Evolutionary conservation across 2,888 invertebrate species (phyloP).

Genomic region (Gnatocerus cornutus): DNA sequence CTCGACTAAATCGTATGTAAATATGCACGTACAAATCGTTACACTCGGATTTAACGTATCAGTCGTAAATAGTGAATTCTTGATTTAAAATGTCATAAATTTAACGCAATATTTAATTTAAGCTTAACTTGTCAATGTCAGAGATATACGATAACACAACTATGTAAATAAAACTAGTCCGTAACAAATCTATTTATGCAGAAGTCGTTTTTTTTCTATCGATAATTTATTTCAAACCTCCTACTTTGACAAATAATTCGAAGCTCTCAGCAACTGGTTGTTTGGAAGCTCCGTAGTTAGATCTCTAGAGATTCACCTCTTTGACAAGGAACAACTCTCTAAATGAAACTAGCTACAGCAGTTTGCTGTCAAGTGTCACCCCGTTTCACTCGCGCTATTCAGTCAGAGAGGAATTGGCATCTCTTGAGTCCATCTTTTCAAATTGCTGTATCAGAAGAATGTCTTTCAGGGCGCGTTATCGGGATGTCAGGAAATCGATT

Average conservation of each 20-base stretch:
- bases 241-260: slow-evolving; percentile 3
- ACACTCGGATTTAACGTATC: slow-evolving; percentile 31
- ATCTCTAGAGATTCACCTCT: slow-evolving; percentile 62
- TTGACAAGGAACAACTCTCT: slow-evolving; percentile 66
- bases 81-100: slow-evolving; percentile 43
- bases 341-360: slow-evolving; percentile 66
- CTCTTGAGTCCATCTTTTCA: slow-evolving; percentile 54
- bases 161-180: slow-evolving; percentile 34
- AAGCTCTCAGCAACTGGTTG: slow-evolving; percentile 42
- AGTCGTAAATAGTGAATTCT: slow-evolving; percentile 33
- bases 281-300: slow-evolving; percentile 39
- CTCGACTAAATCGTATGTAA: slow-evolving; percentile 6
- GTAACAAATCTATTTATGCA: slow-evolving; percentile 21
- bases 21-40: slow-evolving; percentile 34
- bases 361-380: slow-evolving; percentile 68
- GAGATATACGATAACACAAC: slow-evolving; percentile 30
- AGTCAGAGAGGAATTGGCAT: slow-evolving; percentile 58
- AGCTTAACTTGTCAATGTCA: slow-evolving; percentile 57
- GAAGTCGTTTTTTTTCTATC: slow-evolving; percentile 12
- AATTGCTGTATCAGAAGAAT: slow-evolving; percentile 46
- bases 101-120: slow-evolving; percentile 52
- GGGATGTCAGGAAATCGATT: slow-evolving; percentile 19
- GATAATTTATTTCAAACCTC: slow-evolving; percentile 11
- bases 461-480: slow-evolving; percentile 41
- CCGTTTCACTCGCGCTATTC: slow-evolving; percentile 63